Percentiles rank a stretch among this genome's conserved stretches.
These are phyloP conservation scores for Callocephalon fimbriatum DNA, from an alignment of 2,113 vertebrate genomes.

Conservation along the genomic window DNA sequence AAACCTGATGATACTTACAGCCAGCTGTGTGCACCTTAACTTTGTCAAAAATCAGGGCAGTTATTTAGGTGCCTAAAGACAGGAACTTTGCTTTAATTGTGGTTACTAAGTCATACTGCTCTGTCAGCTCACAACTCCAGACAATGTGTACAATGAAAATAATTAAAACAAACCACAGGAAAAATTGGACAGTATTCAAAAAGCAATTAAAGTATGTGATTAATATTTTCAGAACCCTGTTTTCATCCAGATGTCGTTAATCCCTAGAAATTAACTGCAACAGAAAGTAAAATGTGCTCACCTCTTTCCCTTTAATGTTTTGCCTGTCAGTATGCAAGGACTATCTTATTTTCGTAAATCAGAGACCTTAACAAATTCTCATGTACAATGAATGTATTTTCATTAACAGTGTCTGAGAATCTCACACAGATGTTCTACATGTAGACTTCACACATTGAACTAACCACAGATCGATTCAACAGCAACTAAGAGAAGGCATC, in stretches of 20 bases:
- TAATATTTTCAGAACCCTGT: not conserved
- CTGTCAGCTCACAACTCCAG: not conserved
- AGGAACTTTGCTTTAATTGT: not conserved
- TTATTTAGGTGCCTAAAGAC: not conserved
- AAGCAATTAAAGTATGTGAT: not conserved
- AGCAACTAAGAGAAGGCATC: not conserved
- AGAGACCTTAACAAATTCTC: not conserved
- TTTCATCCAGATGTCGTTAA: not conserved
- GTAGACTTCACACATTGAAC: not conserved
- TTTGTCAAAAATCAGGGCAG: not conserved
- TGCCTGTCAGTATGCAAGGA: not conserved
- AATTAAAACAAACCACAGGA: not conserved
- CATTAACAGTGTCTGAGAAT: not conserved
- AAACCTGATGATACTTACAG: not conserved
- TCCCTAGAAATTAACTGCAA: not conserved
- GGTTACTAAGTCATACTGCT: not conserved
- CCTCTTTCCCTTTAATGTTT: not conserved
- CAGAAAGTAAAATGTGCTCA: not conserved
- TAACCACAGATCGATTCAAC: not conserved
- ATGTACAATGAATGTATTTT: not conserved
- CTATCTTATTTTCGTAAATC: not conserved
- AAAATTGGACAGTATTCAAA: not conserved
- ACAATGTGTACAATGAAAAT: not conserved
- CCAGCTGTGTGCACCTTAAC: not conserved
- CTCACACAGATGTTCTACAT: not conserved